Base-by-base conservation (phyloP, 2,113 vertebrate species). In the Nothobranchius kuhntae region DNA sequence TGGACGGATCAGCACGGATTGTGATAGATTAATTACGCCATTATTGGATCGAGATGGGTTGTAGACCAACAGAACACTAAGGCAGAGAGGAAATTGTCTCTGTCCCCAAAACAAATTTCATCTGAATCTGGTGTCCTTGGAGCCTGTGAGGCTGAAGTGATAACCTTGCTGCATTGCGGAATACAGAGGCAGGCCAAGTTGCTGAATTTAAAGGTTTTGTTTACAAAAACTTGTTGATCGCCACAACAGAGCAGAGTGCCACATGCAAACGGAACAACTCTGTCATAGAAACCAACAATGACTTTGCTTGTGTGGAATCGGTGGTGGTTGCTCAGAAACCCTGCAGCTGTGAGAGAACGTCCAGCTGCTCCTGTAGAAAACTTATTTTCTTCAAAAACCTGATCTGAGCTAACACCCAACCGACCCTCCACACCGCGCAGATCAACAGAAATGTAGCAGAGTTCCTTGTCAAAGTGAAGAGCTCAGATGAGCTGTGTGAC, bases 241-340 rank as follows among this genome's bases (percentile, higher is more conserved):
- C 70, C 10, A 46, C 61, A 35, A 21, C n/a, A 3, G 38, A 45
- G 10, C 17, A 51, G 0, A 64, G 53, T 5, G 9, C 0, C 0
- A 3, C 61, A 13, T 36, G n/a, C 7, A 46, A 46, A 58, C 38
- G 61, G 17, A 72, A 65, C 0, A 53, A 53, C 55, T 65, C 70
- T 0, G 0, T 64, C 0, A 15, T 65, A 38, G 70, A 72, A 0
- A 65, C 40, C 0, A 58, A 7, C 47, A 46, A 47, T 0, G 48
- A 61, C 47, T 53, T 72, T 24, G 47, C 38, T 0, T 3, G 58
- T 3, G 26, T 72, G 15, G 1, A 72, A 54, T 65, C 69, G 3
- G 42, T 53, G 21, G 69, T 65, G 0, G 13, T 45, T 14, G 6
- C 45, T 9, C 21, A 26, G 0, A 52, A 44, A 3, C 36, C 15